Percentiles rank a stretch among this genome's conserved stretches.
These are phyloP conservation scores for Palythoa grandiflora DNA, from an alignment of 92 coral and sea anemone species.

Conservation along the genomic window DNA sequence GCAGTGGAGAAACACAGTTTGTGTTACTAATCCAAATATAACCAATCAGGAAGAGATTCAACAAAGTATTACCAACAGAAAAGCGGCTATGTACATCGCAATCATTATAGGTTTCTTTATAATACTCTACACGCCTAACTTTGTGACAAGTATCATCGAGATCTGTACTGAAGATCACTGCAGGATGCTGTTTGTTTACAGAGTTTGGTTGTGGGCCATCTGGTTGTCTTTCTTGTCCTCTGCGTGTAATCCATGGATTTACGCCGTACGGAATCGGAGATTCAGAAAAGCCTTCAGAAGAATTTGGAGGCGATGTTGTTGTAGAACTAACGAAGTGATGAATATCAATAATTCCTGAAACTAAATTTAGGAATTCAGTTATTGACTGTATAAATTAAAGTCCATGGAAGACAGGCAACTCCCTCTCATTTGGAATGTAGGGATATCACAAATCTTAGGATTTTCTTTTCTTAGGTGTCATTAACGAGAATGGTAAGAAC, in stretches of 20 bases:
- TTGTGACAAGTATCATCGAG: background rate
- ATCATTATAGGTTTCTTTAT: background rate
- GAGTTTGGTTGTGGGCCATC: background rate
- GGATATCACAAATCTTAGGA: too few species aligned
- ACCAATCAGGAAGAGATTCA: background rate
- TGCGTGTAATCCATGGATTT: background rate
- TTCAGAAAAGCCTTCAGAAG: background rate
- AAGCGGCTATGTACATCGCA: background rate
- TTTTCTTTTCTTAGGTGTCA: too few species aligned
- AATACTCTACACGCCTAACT: background rate
- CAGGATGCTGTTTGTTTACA: background rate
- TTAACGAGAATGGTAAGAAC: too few species aligned
- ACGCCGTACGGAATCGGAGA: background rate
- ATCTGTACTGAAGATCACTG: background rate
- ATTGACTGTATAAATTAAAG: too few species aligned
- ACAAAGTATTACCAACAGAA: background rate
- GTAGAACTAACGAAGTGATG: background rate
- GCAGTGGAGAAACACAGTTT: slow-evolving; percentile 7
- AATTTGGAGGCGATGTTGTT: background rate
- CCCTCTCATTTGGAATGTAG: too few species aligned
- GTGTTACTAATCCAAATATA: background rate
- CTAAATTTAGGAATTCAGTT: too few species aligned
- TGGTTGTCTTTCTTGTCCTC: background rate
- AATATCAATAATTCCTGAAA: background rate
- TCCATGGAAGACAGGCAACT: too few species aligned